Base-by-base conservation (phyloP, 2,888 invertebrate genomes). In the Sphaeridia pumilis region DNA sequence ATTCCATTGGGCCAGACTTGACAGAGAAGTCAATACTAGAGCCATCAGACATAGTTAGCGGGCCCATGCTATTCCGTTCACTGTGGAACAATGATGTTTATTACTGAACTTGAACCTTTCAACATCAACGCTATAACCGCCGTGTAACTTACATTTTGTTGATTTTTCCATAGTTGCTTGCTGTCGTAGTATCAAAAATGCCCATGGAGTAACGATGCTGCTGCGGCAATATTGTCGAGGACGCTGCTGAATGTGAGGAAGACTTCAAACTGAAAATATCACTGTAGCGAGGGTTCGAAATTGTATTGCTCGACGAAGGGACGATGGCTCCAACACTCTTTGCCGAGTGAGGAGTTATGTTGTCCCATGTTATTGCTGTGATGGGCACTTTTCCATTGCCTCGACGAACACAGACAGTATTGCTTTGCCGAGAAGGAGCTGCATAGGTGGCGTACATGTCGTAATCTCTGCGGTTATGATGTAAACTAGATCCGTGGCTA, bases 11-110 rank as follows among this genome's bases (percentile, higher is more conserved):
- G 12, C 71, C 72, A 3, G 76, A 75, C 59, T 75, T 75, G 14
- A 76, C 72, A 1, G 75, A 74, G 59, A 74, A 75, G 59, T 77
- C 77, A 46, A 76, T 72, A 51, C 73, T 73, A 2, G 74, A 63
- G 3, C 63, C 63, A 46, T 65, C 61, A 12, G 65, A 65, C 58
- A 62, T 62, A 1, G 59, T 63, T 17, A 62, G 46, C n/a, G 65
- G 65, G 28, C 63, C 65, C 7, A 65, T 63, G 25, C 63, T 63
- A 38, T 63, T 65, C 34, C 65, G 28, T 31, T 63, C 61, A n/a
- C n/a, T n/a, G n/a, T n/a, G n/a, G n/a, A n/a, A n/a, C n/a, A n/a
- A n/a, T n/a, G n/a, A n/a, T n/a, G n/a, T n/a, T n/a, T n/a, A n/a
- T n/a, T n/a, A n/a, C n/a, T n/a, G n/a, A n/a, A n/a, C n/a, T n/a